Evolutionary conservation across 1,140 invertebrate species (phyloP), one percentile per base, ranked within the genome.

Genomic region (Leucophenga varia): DNA sequence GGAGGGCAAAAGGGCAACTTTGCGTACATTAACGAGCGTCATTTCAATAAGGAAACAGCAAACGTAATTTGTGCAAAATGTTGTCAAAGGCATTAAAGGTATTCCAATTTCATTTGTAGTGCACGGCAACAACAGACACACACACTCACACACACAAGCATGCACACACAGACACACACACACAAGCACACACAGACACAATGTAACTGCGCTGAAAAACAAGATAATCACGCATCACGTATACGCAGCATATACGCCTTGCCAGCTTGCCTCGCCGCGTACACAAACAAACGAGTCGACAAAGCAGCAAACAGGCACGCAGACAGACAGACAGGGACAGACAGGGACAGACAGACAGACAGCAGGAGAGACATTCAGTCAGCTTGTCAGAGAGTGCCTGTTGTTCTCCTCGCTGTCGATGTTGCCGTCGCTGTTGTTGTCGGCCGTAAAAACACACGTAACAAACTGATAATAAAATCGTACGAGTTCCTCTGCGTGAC

Each of bases 381-480:
- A 36, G 34, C n/a, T n/a, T n/a, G n/a, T n/a, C n/a, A n/a, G n/a
- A n/a, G n/a, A n/a, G n/a, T n/a, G n/a, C n/a, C n/a, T n/a, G n/a
- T n/a, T n/a, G n/a, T n/a, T n/a, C n/a, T n/a, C n/a, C n/a, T n/a
- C n/a, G n/a, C n/a, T n/a, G 40, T 30, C 31, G 21, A 13, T 42
- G 40, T 42, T 43, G 41, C 3, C 17, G 30, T 30, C 18, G 7
- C 7, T 30, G 25, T 42, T 17, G 25, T 42, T 17, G 17, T 25
- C 16, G 6, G 18, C 35, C 32, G 32, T 34, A 34, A 67, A 67
- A 67, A 54, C 64, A 59, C 63, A 67, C 63, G 63, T 63, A 67
- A 63, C 63, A 67, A 67, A 67, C 57, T 57, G 63, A 67, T 54
- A 68, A 67, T 63, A 67, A 63, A 67, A 67, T 57, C 42, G 47